Conservation (phyloP, 2,113 vertebrate genomes). For the Oreochromis tanganicae region DNA sequence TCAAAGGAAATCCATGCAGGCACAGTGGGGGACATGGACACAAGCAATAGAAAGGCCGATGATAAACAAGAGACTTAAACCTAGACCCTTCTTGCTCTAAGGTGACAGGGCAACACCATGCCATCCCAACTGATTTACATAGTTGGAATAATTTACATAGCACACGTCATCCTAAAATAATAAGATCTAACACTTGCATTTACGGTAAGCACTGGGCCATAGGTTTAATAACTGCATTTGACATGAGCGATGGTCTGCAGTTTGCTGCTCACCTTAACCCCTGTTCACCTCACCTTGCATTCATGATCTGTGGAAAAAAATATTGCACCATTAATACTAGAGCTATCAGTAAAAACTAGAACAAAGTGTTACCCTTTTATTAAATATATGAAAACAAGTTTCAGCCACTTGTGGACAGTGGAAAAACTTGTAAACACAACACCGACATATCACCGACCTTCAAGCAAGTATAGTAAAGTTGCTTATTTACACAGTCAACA, state of each 20-base stretch:
- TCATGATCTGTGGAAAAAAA: neutral
- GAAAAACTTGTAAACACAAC: neutral
- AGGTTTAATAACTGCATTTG: conserved; percentile 1
- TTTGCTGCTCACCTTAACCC: neutral
- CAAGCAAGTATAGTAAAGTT: neutral
- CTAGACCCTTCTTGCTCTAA: neutral
- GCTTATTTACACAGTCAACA: neutral
- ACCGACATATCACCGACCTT: neutral
- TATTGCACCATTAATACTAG: neutral
- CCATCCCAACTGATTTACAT: neutral
- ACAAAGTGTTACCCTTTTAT: neutral
- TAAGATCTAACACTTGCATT: conserved; percentile 42
- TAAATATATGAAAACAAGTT: neutral
- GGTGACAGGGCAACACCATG: neutral
- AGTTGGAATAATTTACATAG: neutral
- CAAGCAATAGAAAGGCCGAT: neutral
- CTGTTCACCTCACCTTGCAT: neutral
- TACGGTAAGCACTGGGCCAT: conserved; percentile 22
- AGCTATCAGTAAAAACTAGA: neutral
- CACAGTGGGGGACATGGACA: neutral
- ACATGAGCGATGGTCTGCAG: neutral
- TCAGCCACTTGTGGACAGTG: neutral
- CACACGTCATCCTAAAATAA: conserved; percentile 8
- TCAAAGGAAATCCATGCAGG: neutral
- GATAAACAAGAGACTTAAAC: neutral